Conservation (phyloP, 2,888 invertebrate species). For the Melitaea athalia region DNA sequence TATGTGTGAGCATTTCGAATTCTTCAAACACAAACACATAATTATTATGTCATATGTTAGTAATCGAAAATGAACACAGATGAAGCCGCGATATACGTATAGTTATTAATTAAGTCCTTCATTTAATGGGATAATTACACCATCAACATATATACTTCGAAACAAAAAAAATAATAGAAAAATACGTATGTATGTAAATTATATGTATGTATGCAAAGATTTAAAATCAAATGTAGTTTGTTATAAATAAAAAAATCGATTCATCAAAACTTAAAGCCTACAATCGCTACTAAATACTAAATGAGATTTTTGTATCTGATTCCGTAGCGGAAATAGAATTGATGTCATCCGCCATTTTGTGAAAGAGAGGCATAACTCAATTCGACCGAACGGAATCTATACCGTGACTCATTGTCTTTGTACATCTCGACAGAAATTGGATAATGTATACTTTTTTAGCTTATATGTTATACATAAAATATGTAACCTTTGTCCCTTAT, state of each 20-base stretch:
- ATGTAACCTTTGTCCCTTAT: constrained; percentile 19
- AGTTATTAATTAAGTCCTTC: no score
- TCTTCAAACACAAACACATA: no score
- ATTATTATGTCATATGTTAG: no score
- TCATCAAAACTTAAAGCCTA: neutral
- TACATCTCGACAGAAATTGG: constrained; percentile 58
- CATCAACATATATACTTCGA: no score
- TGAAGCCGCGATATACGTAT: no score
- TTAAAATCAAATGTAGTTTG: no score
- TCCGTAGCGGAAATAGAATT: constrained; percentile 39
- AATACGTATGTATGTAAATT: no score
- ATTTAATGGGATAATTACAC: no score
- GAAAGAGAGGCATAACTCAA: constrained; percentile 43
- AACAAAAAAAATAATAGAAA: no score
- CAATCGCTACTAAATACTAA: constrained; percentile 16
- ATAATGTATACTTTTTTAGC: constrained; percentile 51
- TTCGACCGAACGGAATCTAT: constrained; percentile 54
- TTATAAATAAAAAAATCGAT: neutral
- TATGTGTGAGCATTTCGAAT: no score
- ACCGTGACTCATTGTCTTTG: constrained; percentile 62
- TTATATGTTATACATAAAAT: constrained; percentile 21
- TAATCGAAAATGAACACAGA: no score
- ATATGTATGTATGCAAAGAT: no score
- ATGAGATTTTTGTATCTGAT: constrained; percentile 37
- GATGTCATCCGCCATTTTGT: constrained; percentile 40